Evolutionary conservation across 2,113 vertebrate species (phyloP), one percentile per base, ranked within the genome.

Genomic region (Oostethus manadensis): DNA sequence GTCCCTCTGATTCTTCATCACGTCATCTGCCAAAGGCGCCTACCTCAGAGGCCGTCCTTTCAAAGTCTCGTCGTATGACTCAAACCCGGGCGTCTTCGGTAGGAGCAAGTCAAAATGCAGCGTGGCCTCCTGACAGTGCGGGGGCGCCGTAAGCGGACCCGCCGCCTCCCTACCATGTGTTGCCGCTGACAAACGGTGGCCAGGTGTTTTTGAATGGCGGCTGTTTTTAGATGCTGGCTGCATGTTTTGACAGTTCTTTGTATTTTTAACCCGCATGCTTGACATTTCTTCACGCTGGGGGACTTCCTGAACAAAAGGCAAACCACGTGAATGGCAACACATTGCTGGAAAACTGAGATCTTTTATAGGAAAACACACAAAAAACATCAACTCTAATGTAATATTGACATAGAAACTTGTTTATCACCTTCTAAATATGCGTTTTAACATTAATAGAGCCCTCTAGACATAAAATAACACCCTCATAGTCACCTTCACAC

Each of bases 1-100:
- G 63, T 90, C 76, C 49, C 73, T 83, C 57, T 92, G 92, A 18
- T 86, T 81, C 66, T 92, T 86, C 66, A 83, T 89, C 2, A 88
- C 79, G 17, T 92, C 83, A 54, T 84, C 64, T 0, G 88, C 81
- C 59, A 93, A 76, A 0, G 92, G 91, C 40, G 89, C 89, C 45
- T 93, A 48, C 63, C 86, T 93, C 50, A 85, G 74, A 0, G 89
- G 91, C 14, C 85, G 84, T 17, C 79, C 10, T 5, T 71, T 86
- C 33, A 88, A 86, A 3, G 40, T 48, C 47, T 77, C 60, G 10
- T 44, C 72, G n/a, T 69, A 62, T 0, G 48, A 18, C 9, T 89
- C 83, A 17, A 45, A 51, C 16, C 47, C 26, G 3, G 54, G 57
- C 2, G 50, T 48, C 65, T 62, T 62, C 54, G 47, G 57, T 18